Evolutionary conservation across 2,888 invertebrate genomes (phyloP).

Genomic region (Acrocera orbiculus): DNA sequence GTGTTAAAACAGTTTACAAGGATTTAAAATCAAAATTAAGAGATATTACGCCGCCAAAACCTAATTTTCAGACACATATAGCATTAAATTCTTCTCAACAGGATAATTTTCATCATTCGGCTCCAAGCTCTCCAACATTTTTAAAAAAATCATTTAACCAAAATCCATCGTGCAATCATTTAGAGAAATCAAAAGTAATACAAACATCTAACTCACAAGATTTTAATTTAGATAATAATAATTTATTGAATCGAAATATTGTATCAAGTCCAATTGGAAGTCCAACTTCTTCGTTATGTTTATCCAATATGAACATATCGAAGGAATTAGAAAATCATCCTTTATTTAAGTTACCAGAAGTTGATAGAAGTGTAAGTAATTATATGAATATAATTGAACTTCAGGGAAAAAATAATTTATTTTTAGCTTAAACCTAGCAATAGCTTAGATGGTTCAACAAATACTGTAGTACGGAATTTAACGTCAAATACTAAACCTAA

Average conservation of each 20-base stretch:
- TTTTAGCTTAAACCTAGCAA: conserved; percentile 27
- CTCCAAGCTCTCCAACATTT: conserved; percentile 47
- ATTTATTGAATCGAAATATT: conserved; percentile 7
- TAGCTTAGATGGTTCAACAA: conserved; percentile 16
- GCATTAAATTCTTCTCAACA: background rate
- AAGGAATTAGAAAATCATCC: conserved; percentile 39
- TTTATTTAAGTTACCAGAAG: conserved; percentile 38
- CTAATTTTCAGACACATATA: conserved; percentile 7
- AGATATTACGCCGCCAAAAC: conserved; percentile 24
- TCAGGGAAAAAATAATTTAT: no score
- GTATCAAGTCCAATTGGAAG: conserved; percentile 25
- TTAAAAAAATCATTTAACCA: conserved; percentile 22
- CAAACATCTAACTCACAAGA: conserved; percentile 24
- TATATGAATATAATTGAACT: no score
- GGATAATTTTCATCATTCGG: conserved; percentile 35
- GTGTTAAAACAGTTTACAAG: conserved; percentile 61
- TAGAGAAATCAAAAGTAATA: conserved; percentile 1
- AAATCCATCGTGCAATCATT: background rate
- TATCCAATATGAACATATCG: conserved; percentile 33
- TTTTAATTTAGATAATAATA: conserved; percentile 2
- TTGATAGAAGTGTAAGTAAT: conserved; percentile 46
- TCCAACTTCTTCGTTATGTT: conserved; percentile 29
- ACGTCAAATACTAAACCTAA: conserved; percentile 2
- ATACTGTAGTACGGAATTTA: conserved; percentile 3
- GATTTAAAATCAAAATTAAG: conserved; percentile 50